Percentiles rank a stretch among this genome's conserved stretches.
Evolutionary conservation across 2,888 invertebrate genomes (phyloP).

Genomic region (Lasioglossum marginatum): DNA sequence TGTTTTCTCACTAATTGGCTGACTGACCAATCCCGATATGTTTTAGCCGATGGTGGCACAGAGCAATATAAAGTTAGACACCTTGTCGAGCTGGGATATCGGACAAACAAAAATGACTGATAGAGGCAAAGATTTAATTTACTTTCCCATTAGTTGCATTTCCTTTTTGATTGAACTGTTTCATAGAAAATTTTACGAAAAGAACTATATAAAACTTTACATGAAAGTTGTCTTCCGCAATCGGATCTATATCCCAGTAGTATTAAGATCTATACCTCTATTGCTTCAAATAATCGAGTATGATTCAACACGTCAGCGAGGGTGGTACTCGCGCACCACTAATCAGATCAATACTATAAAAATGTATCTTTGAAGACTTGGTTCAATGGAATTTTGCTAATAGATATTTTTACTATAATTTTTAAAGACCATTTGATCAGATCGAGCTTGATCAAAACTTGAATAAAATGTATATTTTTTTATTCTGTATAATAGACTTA

Average conservation of each 20-base stretch:
- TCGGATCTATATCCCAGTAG: not conserved
- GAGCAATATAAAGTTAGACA: not conserved
- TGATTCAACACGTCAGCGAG: not conserved
- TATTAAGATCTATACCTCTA: not conserved
- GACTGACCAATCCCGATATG: not conserved
- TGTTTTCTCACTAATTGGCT: slow-evolving; percentile 6
- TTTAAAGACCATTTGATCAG: not conserved
- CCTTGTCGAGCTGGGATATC: not conserved
- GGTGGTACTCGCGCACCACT: not conserved
- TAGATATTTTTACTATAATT: not conserved
- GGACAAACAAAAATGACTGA: not conserved
- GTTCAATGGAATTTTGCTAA: not conserved
- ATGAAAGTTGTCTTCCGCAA: not conserved
- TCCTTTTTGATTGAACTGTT: not conserved
- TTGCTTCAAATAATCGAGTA: not conserved
- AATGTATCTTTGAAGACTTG: not conserved
- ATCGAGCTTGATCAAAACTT: not conserved
- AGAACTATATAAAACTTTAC: not conserved
- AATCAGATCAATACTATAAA: not conserved
- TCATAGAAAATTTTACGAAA: not conserved
- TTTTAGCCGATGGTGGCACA: not conserved
- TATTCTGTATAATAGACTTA: not conserved
- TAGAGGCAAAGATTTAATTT: not conserved
- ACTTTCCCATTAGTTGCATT: not conserved
- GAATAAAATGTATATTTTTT: not conserved